Conservation (phyloP, 2,888 invertebrate genomes). For the Spilarctia lutea region DNA sequence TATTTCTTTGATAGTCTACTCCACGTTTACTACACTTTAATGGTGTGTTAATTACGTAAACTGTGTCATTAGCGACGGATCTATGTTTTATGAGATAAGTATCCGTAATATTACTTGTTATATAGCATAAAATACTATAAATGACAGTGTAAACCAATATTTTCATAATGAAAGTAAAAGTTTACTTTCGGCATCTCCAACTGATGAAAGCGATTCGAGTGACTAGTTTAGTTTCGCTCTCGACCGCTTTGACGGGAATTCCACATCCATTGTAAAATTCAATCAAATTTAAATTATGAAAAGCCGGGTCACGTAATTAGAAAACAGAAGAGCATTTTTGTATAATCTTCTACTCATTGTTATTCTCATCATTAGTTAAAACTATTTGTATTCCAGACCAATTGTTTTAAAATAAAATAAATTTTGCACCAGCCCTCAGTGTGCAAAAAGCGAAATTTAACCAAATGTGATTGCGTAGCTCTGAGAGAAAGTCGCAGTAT, state of each 20-base stretch:
- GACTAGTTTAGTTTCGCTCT: conserved; percentile 80
- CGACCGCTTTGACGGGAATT: conserved; percentile 61
- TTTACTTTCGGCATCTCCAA: conserved; percentile 78
- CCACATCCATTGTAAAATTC: conserved; percentile 39
- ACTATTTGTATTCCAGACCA: conserved; percentile 35
- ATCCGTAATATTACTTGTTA: conserved; percentile 8
- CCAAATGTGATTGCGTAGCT: conserved; percentile 69
- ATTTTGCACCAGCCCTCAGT: conserved; percentile 46
- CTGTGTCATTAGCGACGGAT: conserved; percentile 21
- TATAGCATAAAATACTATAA: conserved; percentile 32
- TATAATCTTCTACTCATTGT: conserved; percentile 26
- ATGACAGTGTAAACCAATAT: conserved; percentile 50
- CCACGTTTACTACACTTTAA: conserved; percentile 15
- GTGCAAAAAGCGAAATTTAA: conserved; percentile 74
- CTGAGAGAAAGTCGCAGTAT: conserved; percentile 72
- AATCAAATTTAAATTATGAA: conserved; percentile 36
- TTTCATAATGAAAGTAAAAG: conserved; percentile 82
- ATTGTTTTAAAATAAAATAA: conserved; percentile 28
- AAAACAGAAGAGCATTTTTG: conserved; percentile 4
- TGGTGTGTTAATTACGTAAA: conserved; percentile 31
- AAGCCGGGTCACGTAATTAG: conserved; percentile 7
- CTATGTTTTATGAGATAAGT: conserved; percentile 11
- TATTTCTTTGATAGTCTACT: conserved; percentile 7
- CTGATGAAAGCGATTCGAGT: conserved; percentile 81
- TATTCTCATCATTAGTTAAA: conserved; percentile 19